Evolutionary conservation across 2,113 vertebrate species (phyloP).

Genomic region (Colossoma macropomum): DNA sequence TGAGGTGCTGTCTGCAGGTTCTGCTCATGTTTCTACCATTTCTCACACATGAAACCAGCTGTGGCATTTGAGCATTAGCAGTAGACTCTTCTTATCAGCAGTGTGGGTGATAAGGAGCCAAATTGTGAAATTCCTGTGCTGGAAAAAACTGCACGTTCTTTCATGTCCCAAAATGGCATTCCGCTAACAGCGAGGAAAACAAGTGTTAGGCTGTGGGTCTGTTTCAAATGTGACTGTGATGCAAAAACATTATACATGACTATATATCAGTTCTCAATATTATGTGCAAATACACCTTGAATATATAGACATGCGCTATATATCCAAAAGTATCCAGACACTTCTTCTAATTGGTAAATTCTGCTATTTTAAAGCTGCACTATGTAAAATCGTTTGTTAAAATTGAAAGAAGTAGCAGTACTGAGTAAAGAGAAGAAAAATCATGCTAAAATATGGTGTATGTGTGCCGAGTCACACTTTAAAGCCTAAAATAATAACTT

Average conservation of each 20-base stretch:
- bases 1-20: background rate
- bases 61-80: conserved; percentile 9
- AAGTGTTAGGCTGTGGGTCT: background rate
- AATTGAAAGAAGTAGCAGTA: too few relatives aligned
- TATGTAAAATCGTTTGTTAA: too few relatives aligned
- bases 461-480: too few relatives aligned
- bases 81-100: conserved; percentile 43
- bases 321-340: too few relatives aligned
- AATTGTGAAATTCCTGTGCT: conserved; percentile 56
- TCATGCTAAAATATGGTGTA: too few relatives aligned
- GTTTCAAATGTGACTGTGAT: background rate
- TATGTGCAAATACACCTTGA: too few relatives aligned
- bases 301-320: too few relatives aligned
- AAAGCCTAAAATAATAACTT: too few relatives aligned
- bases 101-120: conserved; percentile 47
- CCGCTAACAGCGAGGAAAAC: conserved; percentile 48
- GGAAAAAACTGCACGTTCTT: conserved; percentile 42
- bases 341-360: too few relatives aligned
- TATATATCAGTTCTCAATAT: too few relatives aligned
- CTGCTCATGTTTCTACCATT: background rate
- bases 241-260: background rate
- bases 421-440: too few relatives aligned
- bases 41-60: conserved; percentile 12
- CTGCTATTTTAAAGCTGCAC: too few relatives aligned
- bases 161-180: conserved; percentile 68